Evolutionary conservation across 1,140 invertebrate genomes (phyloP).

Genomic region (Octopus sinensis): DNA sequence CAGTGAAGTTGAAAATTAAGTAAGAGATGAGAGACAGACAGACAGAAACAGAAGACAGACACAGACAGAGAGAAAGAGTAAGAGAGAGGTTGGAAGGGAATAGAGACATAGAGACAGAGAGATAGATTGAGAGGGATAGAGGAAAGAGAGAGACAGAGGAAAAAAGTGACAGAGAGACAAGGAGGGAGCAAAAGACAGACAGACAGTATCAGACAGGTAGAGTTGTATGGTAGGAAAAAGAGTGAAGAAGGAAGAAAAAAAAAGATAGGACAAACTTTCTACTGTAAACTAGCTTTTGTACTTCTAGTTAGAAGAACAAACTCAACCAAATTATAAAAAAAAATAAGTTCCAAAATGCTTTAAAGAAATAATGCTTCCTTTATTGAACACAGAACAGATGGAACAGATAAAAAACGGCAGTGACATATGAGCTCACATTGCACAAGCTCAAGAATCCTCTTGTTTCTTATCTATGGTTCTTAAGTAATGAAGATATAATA

Average conservation of each 20-base stretch:
- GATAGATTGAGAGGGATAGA: not conserved
- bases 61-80: not conserved
- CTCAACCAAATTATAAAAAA: too few species aligned
- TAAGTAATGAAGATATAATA: too few species aligned
- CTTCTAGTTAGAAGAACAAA: too few species aligned
- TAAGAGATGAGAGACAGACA: not conserved
- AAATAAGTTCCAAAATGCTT: too few species aligned
- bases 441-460: too few species aligned
- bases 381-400: too few species aligned
- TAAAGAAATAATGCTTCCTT: too few species aligned
- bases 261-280: not conserved
- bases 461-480: too few species aligned
- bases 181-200: not conserved
- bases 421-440: too few species aligned
- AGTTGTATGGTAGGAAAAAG: not conserved
- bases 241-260: not conserved
- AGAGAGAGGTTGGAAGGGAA: not conserved
- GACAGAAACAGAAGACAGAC: not conserved
- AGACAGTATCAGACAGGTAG: not conserved
- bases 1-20: conserved; percentile 14
- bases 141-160: not conserved
- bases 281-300: too few species aligned
- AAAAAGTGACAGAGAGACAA: not conserved
- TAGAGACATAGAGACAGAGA: not conserved
- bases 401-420: too few species aligned